These are phyloP conservation scores for Champsocephalus gunnari DNA, from an alignment of 2,797 vertebrate genomes.

Conservation along the genomic window DNA sequence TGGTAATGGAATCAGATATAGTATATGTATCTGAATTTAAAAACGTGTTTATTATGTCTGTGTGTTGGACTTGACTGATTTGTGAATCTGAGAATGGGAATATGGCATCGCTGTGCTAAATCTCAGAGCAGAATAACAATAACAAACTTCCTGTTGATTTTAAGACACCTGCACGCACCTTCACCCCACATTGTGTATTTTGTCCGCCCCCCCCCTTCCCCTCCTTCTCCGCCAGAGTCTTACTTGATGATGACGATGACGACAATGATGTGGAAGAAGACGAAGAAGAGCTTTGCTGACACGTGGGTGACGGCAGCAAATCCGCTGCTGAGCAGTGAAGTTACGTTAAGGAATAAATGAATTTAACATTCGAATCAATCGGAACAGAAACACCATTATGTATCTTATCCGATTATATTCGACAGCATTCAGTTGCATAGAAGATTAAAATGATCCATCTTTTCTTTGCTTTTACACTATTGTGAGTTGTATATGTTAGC, in stretches of 20 bases:
- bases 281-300: conserved; percentile 89
- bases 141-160: neutral
- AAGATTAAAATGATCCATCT: too few species aligned
- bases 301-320: conserved; percentile 89
- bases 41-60: neutral
- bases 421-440: too few species aligned
- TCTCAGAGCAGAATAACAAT: neutral
- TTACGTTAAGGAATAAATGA: conserved; percentile 73
- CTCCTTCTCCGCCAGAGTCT: conserved; percentile 54
- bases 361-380: neutral
- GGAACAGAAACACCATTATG: neutral
- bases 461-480: too few species aligned
- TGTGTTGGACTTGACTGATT: too few species aligned
- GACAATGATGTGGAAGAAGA: conserved; percentile 91
- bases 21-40: neutral
- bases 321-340: conserved; percentile 88
- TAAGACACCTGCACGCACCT: neutral
- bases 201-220: neutral
- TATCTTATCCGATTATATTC: too few species aligned
- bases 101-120: neutral
- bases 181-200: neutral
- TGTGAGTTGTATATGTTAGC: too few species aligned
- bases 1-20: neutral
- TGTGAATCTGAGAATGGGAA: too few species aligned
- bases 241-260: conserved; percentile 97